These are phyloP conservation scores for Pseudomugil tenellus DNA, from an alignment of 2,797 vertebrate genomes.

Conservation along the genomic window DNA sequence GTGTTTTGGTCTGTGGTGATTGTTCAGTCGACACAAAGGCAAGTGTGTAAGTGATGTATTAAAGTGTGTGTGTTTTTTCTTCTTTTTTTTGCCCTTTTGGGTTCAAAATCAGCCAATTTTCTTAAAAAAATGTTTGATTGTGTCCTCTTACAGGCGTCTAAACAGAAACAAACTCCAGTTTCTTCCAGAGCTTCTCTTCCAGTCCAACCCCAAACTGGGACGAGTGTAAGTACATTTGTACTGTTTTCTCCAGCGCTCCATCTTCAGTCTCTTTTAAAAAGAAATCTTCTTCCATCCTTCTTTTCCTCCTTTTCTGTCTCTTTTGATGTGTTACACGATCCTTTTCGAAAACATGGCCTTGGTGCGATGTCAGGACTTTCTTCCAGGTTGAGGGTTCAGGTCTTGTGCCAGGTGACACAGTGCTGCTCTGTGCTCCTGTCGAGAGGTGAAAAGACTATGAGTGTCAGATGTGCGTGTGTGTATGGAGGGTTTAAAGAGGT, in stretches of 20 bases:
- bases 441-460: constrained; percentile 40
- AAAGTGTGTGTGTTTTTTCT: not conserved
- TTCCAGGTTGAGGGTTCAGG: constrained; percentile 62
- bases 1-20: constrained; percentile 27
- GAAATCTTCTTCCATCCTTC: constrained; percentile 36
- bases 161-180: constrained; percentile 97
- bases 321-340: constrained; percentile 67
- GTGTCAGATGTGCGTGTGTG: constrained; percentile 31
- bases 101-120: constrained; percentile 4
- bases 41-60: constrained; percentile 23
- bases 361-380: constrained; percentile 51
- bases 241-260: constrained; percentile 3
- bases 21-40: constrained; percentile 33
- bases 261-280: constrained; percentile 5
- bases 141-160: constrained; percentile 85
- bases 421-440: constrained; percentile 65
- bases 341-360: constrained; percentile 60
- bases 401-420: constrained; percentile 70
- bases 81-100: not conserved
- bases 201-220: constrained; percentile 94
- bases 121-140: constrained; percentile 17
- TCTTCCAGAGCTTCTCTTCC: constrained; percentile 96
- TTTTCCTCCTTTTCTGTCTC: constrained; percentile 17
- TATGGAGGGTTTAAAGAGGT: constrained; percentile 55
- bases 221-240: constrained; percentile 90